phyloP scores from a whole-genome alignment of 2,888 invertebrate genomes.

The Linnaemya vulpina region DNA sequence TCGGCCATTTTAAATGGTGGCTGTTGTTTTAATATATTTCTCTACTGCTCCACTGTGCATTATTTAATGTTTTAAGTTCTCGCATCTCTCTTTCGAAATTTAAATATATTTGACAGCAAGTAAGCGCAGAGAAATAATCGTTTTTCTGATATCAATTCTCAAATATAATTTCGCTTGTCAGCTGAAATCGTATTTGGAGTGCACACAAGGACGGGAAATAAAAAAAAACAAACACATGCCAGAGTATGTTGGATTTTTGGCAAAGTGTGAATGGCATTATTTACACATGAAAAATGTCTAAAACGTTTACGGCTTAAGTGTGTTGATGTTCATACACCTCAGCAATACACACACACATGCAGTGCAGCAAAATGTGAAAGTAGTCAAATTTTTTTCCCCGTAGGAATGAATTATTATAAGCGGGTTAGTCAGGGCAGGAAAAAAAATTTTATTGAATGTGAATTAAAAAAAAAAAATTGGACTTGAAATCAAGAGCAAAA shows the following conservation, averaged over 20 bases:
- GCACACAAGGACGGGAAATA: background rate
- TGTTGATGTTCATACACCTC: background rate
- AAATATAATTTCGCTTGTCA: conserved; percentile 35
- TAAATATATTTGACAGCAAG: background rate
- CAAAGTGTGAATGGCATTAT: conserved; percentile 32
- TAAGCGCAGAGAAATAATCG: background rate
- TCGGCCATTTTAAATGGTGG: too few relatives aligned
- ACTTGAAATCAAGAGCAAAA: too few relatives aligned
- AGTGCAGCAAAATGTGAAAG: too few relatives aligned
- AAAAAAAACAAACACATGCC: conserved; percentile 5
- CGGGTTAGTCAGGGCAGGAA: too few relatives aligned
- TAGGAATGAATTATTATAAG: too few relatives aligned
- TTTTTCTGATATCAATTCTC: conserved; percentile 13
- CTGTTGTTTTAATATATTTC: too few relatives aligned
- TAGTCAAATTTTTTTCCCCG: too few relatives aligned
- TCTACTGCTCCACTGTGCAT: background rate
- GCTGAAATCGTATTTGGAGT: conserved; percentile 29
- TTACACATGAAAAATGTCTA: conserved; percentile 56
- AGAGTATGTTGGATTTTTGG: conserved; percentile 14
- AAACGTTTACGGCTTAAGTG: conserved; percentile 35
- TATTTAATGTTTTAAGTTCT: background rate
- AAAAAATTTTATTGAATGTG: background rate
- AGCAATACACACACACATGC: background rate
- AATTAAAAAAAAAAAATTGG: too few relatives aligned
- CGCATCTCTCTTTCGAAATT: background rate